Conservation (phyloP, 1,140 invertebrate genomes). For the Venturia canescens region DNA sequence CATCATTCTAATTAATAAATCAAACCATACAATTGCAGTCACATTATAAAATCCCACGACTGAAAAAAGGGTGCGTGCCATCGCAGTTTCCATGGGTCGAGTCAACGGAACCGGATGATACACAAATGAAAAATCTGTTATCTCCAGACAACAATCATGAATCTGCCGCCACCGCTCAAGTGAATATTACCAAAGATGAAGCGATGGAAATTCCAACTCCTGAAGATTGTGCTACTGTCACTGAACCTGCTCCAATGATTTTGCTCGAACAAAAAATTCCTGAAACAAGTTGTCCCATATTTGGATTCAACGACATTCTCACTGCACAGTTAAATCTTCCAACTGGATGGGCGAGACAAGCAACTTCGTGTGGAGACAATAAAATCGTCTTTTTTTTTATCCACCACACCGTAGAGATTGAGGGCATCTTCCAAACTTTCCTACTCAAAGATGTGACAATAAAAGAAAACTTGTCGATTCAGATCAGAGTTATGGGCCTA, state of each 20-base stretch:
- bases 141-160: background rate
- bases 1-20: background rate
- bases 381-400: background rate
- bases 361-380: background rate
- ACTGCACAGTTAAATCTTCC: background rate
- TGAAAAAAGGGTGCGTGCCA: background rate
- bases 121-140: background rate
- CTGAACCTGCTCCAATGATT: slow-evolving; percentile 2
- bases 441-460: background rate
- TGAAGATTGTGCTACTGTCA: background rate
- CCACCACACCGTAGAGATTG: background rate
- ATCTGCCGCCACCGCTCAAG: background rate
- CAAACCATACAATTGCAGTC: background rate
- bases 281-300: background rate
- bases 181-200: background rate
- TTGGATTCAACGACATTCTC: background rate
- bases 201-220: background rate
- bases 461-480: background rate
- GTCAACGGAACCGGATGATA: background rate
- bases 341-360: background rate
- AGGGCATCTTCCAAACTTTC: background rate
- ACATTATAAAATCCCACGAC: background rate
- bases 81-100: slow-evolving; percentile 6
- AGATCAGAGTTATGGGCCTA: background rate
- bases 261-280: background rate